Evolutionary conservation across 2,888 invertebrate species (phyloP), one percentile per base, ranked within the genome.

Genomic region (Neuroscelio doddi): DNA sequence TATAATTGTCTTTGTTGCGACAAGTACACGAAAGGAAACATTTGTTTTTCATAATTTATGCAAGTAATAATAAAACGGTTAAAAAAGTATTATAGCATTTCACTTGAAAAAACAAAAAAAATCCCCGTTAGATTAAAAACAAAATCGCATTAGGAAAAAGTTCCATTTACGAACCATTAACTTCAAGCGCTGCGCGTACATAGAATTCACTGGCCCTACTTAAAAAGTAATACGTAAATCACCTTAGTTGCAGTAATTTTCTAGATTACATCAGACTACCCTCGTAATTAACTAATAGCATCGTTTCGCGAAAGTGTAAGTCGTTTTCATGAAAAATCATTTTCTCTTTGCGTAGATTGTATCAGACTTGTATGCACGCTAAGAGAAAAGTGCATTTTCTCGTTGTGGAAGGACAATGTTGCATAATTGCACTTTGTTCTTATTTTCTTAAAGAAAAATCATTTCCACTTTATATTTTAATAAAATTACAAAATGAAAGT

Each of bases 241-340:
- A 30, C 30, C 10, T 9, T 10, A 10, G 30, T 30, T 9, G 30
- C 9, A 30, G 30, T 30, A 30, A 30, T 30, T 30, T 30, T 10
- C 30, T 9, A 10, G 30, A 30, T 30, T 10, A 30, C 30, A 30
- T 30, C 30, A 9, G 3, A 10, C 8, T 9, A 21, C 21, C 21
- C 21, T 5, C 21, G 30, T 30, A 30, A 30, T 30, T 30, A 30
- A 30, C n/a, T 30, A 30, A 30, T 30, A 30, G 30, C 30, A 3
- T 9, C 3, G 30, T 3, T 10, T 9, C 30, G 30, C 30, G 30
- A 30, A 10, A 30, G 30, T 10, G 30, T 9, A 10, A 9, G 30
- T 30, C 30, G 30, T 30, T 30, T 30, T 9, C 4, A 30, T 30
- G 30, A 30, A 30, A 30, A 30, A 30, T 30, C 30, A 30, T 30